phyloP scores from a whole-genome alignment of 2,113 vertebrate species.

The Stigmatopora argus region DNA sequence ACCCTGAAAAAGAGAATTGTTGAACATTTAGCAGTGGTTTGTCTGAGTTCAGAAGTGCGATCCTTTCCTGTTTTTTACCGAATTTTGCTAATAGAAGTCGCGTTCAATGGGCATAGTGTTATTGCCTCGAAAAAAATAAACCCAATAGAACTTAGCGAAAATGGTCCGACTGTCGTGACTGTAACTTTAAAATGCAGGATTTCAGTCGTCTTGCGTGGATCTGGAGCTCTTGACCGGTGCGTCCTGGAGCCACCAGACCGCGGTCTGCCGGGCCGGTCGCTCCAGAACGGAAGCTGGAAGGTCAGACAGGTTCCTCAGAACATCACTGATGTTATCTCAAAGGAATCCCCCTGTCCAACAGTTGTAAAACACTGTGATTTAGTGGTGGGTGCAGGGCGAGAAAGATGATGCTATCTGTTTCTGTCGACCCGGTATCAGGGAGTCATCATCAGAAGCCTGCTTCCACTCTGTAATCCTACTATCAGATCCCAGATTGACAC shows the following conservation, averaged over 20 bases:
- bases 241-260: background rate
- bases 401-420: constrained; percentile 8
- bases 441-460: background rate
- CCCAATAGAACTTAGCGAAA: background rate
- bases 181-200: background rate
- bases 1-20: background rate
- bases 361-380: constrained; percentile 35
- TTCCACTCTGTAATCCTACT: background rate
- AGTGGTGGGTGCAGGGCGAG: constrained; percentile 17
- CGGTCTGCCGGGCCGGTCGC: background rate
- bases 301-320: constrained; percentile 41
- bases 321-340: constrained; percentile 50
- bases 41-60: too few species aligned
- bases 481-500: background rate
- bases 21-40: too few species aligned
- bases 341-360: constrained; percentile 29
- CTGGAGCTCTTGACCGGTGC: constrained; percentile 1
- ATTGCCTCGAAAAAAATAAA: background rate
- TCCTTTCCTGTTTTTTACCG: too few species aligned
- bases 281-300: background rate
- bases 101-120: background rate
- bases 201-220: background rate
- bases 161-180: background rate
- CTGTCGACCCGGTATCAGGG: background rate
- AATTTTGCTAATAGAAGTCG: too few species aligned